Evolutionary conservation across 1,140 invertebrate genomes (phyloP), one percentile per base, ranked within the genome.

Genomic region (Drosophila chauvacae): DNA sequence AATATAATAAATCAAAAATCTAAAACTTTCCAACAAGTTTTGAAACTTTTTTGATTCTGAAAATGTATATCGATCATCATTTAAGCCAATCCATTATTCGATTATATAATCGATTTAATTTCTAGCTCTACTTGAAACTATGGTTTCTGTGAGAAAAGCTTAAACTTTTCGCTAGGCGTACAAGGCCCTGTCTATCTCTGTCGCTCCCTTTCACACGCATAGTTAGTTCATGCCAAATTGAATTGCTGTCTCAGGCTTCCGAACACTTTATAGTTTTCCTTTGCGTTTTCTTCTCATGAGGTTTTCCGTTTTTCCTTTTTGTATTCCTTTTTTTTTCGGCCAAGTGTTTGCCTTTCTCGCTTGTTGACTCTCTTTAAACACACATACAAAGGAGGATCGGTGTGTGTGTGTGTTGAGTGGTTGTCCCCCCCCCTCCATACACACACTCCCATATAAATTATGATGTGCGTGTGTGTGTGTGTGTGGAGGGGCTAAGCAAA

Each of bases 261-360:
- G 78, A 72, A 82, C 80, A 82, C 83, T 86, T 86, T 87, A 87
- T 83, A 86, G 83, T 86, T 77, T 61, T 80, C 61, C 58, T 47
- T 71, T 71, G 35, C 50, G 65, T 44, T 72, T 48, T 44, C 65
- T 55, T 18, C 47, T 42, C 23, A 28, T 69, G 64, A 82, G 58
- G 66, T 66, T 73, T 71, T 35, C 16, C 44, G 48, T 50, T 63
- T 62, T 53, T 42, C 26, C 63, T 62, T 51, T 56, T 65, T 57
- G 9, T 13, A 18, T 60, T 39, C 45, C 47, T 64, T 35, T 42
- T 28, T 28, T 51, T 64, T 71, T 65, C 48, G 61, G 61, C 64
- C 64, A 85, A 85, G 65, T 87, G 83, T 79, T 84, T 86, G 83
- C 83, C 55, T 82, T 86, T 87, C 65, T 71, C 64, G 71, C 82